Evolutionary conservation across 2,113 vertebrate genomes (phyloP), one percentile per base, ranked within the genome.

Genomic region (Pyrgilauda ruficollis): DNA sequence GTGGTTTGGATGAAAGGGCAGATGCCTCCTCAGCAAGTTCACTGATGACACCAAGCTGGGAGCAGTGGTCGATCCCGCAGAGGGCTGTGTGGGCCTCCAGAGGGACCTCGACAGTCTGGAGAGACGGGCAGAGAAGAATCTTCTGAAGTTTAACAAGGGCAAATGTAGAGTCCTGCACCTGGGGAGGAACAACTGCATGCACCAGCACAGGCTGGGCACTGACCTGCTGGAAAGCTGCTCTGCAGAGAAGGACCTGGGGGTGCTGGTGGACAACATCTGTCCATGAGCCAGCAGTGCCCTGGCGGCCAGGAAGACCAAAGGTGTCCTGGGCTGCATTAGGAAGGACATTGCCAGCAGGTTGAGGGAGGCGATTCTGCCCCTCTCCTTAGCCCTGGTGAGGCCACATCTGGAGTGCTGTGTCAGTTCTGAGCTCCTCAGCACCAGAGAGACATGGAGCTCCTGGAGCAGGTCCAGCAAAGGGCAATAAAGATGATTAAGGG

Each of bases 1-100:
- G 27, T 37, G 35, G 43, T 22, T 50, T 27, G 31, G 26, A 58
- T 58, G 43, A 64, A 33, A 43, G 7, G 18, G 15, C 21, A 79
- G 15, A 56, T 15, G 21, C 15, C 43, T 27, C 43, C 27, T 73
- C 50, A 50, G 21, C 5, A 43, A 43, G 31, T 27, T 80, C 43
- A 35, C 31, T 23, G 76, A 35, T 27, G 50, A 58, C 67, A 66
- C 31, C 47, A 49, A 50, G 43, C 6, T 58, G 59, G 50, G 50
- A 43, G 10, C 31, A 80, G 22, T 18, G 43, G 31, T 22, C 0
- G 1, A 4, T 33, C 66, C 43, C 1, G 3, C 17, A 64, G 35
- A 80, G 21, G 4, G 43, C 17, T 37, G 14, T 43, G 35, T 47
- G 22, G 15, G 22, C 31, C 37, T 50, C 43, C 31, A 66, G 21